Base-by-base conservation (phyloP, 2,888 invertebrate species). In the Nomada hirtipes region DNA sequence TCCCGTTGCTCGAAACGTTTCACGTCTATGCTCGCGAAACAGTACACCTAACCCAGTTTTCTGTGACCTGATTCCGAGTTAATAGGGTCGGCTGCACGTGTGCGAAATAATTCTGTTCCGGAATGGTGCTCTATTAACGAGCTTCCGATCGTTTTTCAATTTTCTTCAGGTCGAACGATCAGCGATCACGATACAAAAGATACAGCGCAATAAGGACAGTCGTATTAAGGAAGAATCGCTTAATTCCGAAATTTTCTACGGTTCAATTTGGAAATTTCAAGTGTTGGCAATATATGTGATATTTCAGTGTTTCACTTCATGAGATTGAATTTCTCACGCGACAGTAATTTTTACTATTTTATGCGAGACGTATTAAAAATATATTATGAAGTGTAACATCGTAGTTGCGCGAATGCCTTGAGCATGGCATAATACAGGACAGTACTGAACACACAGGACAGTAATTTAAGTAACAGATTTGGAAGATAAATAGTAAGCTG, bases 61-160 rank as follows among this genome's bases (percentile, higher is more conserved):
- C 63, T 2, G 18, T 68, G 61, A 76, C 55, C 84, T 29, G 15
- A 73, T 80, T 83, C 60, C 57, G 50, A 60, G 57, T 79, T 86
- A 86, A 86, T 69, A 74, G 72, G 29, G 47, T 68, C 23, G 61
- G 61, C 2, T 47, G 72, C 76, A 63, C 82, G 76, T 70, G 71
- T 47, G 69, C 55, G 82, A 76, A 73, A 76, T 83, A 83, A 83
- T 83, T 76, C 72, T 67, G 67, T 67, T 50, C 55, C 20, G 78
- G 57, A 81, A 81, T 29, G 50, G 26, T 50, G 47, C 61, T 68
- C 61, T 29, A 44, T 72, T 82, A 82, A 76, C 76, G 61, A 82
- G 57, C 50, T 76, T 63, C 65, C 81, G 63, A 81, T 63, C 70
- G 67, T 47, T 69, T 59, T 69, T 64, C 63, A 61, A 59, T 44